Percentiles rank a stretch among this genome's conserved stretches.
Evolutionary conservation across 2,888 invertebrate species (phyloP).

Genomic region (Anoplius nigerrimus): DNA sequence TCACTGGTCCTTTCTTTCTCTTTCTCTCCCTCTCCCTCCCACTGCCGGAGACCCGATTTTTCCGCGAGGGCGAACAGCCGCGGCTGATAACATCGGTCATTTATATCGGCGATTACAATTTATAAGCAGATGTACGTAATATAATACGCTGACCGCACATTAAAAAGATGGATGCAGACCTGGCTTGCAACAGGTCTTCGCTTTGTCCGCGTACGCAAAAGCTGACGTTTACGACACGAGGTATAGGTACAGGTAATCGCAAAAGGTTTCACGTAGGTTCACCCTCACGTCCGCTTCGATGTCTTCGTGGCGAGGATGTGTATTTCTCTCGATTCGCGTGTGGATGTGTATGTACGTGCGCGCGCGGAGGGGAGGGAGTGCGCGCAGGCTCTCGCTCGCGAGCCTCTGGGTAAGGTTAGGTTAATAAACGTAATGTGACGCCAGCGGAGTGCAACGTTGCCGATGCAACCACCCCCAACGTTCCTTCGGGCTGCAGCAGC

Average conservation of each 20-base stretch:
- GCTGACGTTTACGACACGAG: constrained; percentile 52
- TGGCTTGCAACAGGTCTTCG: constrained; percentile 49
- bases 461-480: constrained; percentile 61
- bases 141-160: constrained; percentile 28
- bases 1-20: not conserved
- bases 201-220: constrained; percentile 51
- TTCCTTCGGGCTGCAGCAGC: constrained; percentile 47
- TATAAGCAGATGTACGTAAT: constrained; percentile 29
- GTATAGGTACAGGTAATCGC: constrained; percentile 50
- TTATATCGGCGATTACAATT: constrained; percentile 31
- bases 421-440: constrained; percentile 65
- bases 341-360: constrained; percentile 19
- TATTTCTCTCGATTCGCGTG: not conserved
- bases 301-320: constrained; percentile 16
- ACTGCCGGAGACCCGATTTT: too few species aligned
- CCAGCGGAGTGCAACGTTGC: constrained; percentile 61
- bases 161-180: constrained; percentile 37
- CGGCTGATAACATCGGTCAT: constrained; percentile 32
- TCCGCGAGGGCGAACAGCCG: not conserved
- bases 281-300: constrained; percentile 26
- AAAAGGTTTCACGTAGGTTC: constrained; percentile 51
- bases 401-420: constrained; percentile 42
- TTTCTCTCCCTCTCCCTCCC: too few species aligned
- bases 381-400: too few species aligned
- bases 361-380: too few species aligned